Conservation (phyloP, 2,113 vertebrate genomes). For the Tragelaphus scriptus region DNA sequence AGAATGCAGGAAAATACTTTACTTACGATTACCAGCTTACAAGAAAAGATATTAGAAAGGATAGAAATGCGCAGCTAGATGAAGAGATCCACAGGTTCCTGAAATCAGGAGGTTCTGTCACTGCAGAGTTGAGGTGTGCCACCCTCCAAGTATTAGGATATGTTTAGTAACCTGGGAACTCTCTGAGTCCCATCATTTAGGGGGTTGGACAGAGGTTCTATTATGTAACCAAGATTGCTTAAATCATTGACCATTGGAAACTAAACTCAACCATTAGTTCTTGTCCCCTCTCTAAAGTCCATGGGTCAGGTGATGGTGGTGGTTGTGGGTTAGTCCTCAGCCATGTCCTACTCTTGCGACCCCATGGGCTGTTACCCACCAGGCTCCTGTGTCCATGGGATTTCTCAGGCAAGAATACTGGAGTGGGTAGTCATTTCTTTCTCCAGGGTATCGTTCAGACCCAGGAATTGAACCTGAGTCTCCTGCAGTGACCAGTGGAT, state of each 20-base stretch:
- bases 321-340: background rate
- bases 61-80: background rate
- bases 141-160: background rate
- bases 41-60: background rate
- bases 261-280: background rate
- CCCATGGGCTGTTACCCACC: background rate
- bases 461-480: background rate
- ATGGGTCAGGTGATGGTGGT: background rate
- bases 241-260: background rate
- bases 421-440: background rate
- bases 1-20: background rate
- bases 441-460: background rate
- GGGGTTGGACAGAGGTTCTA: background rate
- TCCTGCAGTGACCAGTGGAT: background rate
- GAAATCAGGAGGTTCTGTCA: background rate
- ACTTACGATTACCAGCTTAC: background rate
- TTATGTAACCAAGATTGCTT: background rate
- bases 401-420: background rate
- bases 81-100: background rate
- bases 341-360: background rate
- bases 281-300: background rate
- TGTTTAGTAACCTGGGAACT: background rate
- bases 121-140: background rate
- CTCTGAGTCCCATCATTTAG: background rate
- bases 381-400: background rate